Percentiles rank a stretch among this genome's conserved stretches.
Evolutionary conservation across 2,888 invertebrate species (phyloP).

Genomic region (Clistopyga incitator): DNA sequence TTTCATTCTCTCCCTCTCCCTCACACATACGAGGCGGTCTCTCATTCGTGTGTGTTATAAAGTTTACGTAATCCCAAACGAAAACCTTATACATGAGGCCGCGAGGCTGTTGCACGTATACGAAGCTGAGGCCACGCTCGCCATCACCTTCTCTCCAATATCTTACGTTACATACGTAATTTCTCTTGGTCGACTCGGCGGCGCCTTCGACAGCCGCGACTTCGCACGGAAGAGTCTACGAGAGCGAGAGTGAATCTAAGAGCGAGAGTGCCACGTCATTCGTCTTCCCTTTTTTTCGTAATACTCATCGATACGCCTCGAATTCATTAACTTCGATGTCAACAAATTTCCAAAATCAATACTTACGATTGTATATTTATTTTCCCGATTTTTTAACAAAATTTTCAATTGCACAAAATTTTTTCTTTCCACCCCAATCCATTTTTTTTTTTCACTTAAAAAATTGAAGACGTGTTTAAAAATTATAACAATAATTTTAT

Average conservation of each 20-base stretch:
- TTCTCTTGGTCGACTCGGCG: slow-evolving; percentile 47
- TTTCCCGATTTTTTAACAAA: too few species aligned
- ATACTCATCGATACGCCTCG: not conserved
- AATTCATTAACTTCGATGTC: not conserved
- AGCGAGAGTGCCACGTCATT: slow-evolving; percentile 52
- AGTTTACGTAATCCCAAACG: slow-evolving; percentile 58
- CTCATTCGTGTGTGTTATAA: slow-evolving; percentile 35
- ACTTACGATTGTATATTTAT: too few species aligned
- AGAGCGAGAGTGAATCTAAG: slow-evolving; percentile 51
- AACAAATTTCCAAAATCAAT: not conserved
- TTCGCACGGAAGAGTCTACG: slow-evolving; percentile 49
- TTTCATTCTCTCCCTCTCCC: not conserved
- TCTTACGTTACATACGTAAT: slow-evolving; percentile 63
- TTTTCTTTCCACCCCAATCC: too few species aligned
- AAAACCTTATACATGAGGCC: not conserved
- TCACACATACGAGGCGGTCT: not conserved
- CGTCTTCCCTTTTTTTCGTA: not conserved
- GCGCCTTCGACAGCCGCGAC: slow-evolving; percentile 41
- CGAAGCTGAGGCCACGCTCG: slow-evolving; percentile 30
- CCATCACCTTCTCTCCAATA: slow-evolving; percentile 57
- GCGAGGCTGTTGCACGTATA: slow-evolving; percentile 35
- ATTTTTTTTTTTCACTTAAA: too few species aligned
- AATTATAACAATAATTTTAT: too few species aligned
- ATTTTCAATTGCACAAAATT: too few species aligned
- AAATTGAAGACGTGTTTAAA: too few species aligned